phyloP scores from a whole-genome alignment of 2,888 invertebrate species.

The Agriopis leucophaearia region DNA sequence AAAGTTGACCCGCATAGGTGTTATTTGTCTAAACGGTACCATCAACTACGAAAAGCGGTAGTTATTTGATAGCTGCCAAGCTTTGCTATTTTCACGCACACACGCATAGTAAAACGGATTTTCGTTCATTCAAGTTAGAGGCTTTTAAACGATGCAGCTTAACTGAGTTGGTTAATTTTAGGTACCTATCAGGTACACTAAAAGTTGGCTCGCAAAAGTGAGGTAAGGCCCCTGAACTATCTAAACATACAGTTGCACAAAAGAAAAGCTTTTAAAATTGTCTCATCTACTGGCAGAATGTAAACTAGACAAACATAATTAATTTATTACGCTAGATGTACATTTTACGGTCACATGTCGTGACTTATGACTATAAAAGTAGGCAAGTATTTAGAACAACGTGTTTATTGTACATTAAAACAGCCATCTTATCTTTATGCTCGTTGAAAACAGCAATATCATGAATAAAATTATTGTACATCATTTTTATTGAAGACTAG shows the following conservation, averaged over 20 bases:
- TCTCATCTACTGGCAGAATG: conserved; percentile 10
- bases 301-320: conserved; percentile 51
- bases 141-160: too few species aligned
- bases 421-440: conserved; percentile 65
- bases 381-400: conserved; percentile 70
- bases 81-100: too few species aligned
- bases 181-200: too few species aligned
- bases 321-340: conserved; percentile 69
- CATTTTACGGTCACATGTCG: conserved; percentile 72
- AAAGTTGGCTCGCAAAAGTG: too few species aligned
- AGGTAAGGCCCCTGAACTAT: too few species aligned
- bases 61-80: too few species aligned
- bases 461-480: conserved; percentile 65
- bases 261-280: neutral
- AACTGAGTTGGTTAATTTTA: too few species aligned
- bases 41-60: too few species aligned
- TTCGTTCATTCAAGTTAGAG: too few species aligned
- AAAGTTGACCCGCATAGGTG: too few species aligned
- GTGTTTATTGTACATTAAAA: conserved; percentile 77
- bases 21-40: too few species aligned
- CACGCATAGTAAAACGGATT: too few species aligned
- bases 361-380: conserved; percentile 78
- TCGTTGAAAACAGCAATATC: conserved; percentile 57
- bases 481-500: conserved; percentile 62
- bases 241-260: neutral